A percentile compares a stretch with the other conserved stretches of the same genome.
phyloP scores from a whole-genome alignment of 2,888 invertebrate species.

The Cerastis leucographa region DNA sequence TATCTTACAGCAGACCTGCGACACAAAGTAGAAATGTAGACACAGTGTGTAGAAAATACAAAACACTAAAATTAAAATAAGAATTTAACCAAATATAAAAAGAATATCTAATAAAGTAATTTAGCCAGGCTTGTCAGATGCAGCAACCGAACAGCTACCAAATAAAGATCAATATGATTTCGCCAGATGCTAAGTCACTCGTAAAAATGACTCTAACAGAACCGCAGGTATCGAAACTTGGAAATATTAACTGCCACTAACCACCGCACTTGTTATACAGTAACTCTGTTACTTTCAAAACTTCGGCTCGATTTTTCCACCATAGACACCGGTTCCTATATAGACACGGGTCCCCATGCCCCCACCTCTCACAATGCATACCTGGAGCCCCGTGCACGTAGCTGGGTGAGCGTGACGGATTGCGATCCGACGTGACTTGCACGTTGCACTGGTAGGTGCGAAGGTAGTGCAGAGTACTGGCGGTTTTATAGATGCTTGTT shows the following conservation, averaged over 20 bases:
- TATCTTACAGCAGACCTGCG: too few species aligned
- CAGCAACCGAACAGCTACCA: not conserved
- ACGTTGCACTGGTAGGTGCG: slow-evolving; percentile 20
- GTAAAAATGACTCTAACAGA: not conserved
- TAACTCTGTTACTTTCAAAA: not conserved
- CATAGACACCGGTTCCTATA: not conserved
- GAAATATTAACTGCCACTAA: not conserved
- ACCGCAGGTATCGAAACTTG: not conserved
- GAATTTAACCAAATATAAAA: too few species aligned
- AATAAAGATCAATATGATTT: not conserved
- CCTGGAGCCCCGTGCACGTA: slow-evolving; percentile 44
- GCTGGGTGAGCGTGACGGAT: slow-evolving; percentile 49
- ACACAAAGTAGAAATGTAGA: too few species aligned
- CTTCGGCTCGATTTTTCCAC: not conserved
- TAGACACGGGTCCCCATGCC: not conserved
- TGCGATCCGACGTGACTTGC: slow-evolving; percentile 54
- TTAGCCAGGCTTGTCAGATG: not conserved
- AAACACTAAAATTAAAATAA: too few species aligned
- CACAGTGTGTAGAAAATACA: too few species aligned
- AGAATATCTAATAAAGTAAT: not conserved
- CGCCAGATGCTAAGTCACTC: not conserved
- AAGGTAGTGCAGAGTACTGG: slow-evolving; percentile 25
- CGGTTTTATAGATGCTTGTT: slow-evolving; percentile 14
- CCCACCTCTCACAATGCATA: slow-evolving; percentile 20
- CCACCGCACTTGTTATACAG: not conserved